phyloP scores from a whole-genome alignment of 2,113 vertebrate genomes.

The Numenius arquata region DNA sequence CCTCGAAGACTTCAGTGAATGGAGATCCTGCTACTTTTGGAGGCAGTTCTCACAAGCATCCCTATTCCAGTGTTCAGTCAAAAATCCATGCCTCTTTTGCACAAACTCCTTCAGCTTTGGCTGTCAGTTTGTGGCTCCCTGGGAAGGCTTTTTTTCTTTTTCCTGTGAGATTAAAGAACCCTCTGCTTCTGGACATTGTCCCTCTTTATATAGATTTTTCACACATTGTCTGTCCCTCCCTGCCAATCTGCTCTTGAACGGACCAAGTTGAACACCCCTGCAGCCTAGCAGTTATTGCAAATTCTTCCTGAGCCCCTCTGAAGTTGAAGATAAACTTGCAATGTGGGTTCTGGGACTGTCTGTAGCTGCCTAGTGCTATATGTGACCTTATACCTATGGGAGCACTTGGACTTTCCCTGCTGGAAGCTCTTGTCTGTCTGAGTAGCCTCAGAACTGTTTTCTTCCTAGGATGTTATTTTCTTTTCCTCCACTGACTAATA shows the following conservation, averaged over 20 bases:
- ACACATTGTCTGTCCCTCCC: accelerated
- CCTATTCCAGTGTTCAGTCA: not conserved
- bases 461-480: not conserved
- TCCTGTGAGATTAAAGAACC: not conserved
- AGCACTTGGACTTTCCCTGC: accelerated
- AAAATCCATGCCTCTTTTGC: not conserved
- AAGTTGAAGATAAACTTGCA: not conserved
- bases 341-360: not conserved
- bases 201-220: not conserved
- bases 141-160: not conserved
- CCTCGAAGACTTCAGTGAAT: not conserved
- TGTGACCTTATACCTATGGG: not conserved
- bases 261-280: not conserved
- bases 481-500: not conserved
- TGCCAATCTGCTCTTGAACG: not conserved
- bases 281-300: not conserved
- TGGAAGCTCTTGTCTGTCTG: not conserved
- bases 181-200: not conserved
- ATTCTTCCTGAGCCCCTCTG: not conserved
- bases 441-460: not conserved
- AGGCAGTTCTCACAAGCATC: not conserved
- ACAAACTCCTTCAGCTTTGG: not conserved
- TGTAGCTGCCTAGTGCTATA: not conserved
- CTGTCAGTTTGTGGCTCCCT: not conserved
- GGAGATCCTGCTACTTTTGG: not conserved